Base-by-base conservation (phyloP, 2,113 vertebrate genomes). In the Galbula dea region DNA sequence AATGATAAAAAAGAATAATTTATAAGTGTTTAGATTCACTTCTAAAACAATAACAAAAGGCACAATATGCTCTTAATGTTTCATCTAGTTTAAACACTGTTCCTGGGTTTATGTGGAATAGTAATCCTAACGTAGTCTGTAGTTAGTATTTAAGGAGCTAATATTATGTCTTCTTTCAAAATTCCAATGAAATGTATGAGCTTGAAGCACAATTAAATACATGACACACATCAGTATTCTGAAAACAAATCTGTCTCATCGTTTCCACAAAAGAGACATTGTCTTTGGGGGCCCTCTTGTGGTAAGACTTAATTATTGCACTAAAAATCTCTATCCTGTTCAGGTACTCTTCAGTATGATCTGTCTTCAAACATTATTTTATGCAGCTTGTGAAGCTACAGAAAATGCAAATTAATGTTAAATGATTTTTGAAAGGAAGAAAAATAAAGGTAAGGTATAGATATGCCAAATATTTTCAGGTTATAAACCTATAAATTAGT, bases 231-330 rank as follows among this genome's bases (percentile, higher is more conserved):
- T 68, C 84, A 73, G 65, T 66, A 67, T 26, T 63, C 82, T 30
- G 57, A 69, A 66, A 24, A 62, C 46, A 89, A 65, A 81, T 61
- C 17, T 57, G 4, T 37, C 30, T 11, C 9, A 34, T 8, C 58
- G 9, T 69, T 86, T 81, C 34, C 37, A 83, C 29, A 80, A n/a
- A n/a, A 48, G 29, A 96, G 91, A 88, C 84, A 78, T 85, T 96
- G 94, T 95, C 95, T 96, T 97, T 95, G 95, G 78, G 95, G 34
- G 97, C 83, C 98, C 98, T 98, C 98, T 94, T 52, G 97, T 97
- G 98, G 97, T 71, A 84, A 68, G 16, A 62, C 10, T 43, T 49
- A 52, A 94, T 76, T 46, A 96, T n/a, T 96, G 89, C 96, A 97
- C 24, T 76, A 87, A 63, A 37, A 34, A 36, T 55, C 57, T 73